A percentile compares a stretch with the other conserved stretches of the same genome.
These are phyloP conservation scores for Abrostola tripartita DNA, from an alignment of 2,888 invertebrate genomes.

Conservation along the genomic window DNA sequence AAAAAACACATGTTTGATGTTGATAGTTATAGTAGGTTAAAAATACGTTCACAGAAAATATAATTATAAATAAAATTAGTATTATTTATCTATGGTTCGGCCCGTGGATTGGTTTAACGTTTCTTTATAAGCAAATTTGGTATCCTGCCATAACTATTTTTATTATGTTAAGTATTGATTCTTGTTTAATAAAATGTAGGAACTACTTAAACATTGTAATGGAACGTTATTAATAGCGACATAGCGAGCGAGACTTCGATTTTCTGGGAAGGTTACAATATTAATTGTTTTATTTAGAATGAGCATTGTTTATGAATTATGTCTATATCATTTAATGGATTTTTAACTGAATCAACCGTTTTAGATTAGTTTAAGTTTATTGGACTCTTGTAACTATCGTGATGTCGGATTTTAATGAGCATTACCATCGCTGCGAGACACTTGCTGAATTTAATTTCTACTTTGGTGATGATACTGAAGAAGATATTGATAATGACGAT, in stretches of 20 bases:
- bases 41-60: not conserved
- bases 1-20: conserved; percentile 11
- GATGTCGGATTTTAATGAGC: conserved; percentile 82
- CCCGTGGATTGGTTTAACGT: conserved; percentile 1
- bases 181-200: not conserved
- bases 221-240: conserved; percentile 33
- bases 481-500: conserved; percentile 71
- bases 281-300: conserved; percentile 18
- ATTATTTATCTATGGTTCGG: too few species aligned
- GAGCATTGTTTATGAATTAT: not conserved
- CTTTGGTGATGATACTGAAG: conserved; percentile 75
- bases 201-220: not conserved
- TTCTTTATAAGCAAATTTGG: conserved; percentile 7
- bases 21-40: not conserved
- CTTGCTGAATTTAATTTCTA: conserved; percentile 90
- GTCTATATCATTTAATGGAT: conserved; percentile 6
- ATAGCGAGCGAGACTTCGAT: conserved; percentile 47
- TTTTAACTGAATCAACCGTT: conserved; percentile 13
- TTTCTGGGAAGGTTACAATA: conserved; percentile 42
- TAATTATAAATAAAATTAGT: too few species aligned
- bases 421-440: conserved; percentile 89
- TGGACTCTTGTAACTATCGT: conserved; percentile 41
- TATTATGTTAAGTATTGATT: conserved; percentile 8
- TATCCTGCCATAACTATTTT: not conserved
- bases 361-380: conserved; percentile 25